Percentiles rank a stretch among this genome's conserved stretches.
Evolutionary conservation across 1,140 invertebrate species (phyloP).

Genomic region (Drosophila prosaltans): DNA sequence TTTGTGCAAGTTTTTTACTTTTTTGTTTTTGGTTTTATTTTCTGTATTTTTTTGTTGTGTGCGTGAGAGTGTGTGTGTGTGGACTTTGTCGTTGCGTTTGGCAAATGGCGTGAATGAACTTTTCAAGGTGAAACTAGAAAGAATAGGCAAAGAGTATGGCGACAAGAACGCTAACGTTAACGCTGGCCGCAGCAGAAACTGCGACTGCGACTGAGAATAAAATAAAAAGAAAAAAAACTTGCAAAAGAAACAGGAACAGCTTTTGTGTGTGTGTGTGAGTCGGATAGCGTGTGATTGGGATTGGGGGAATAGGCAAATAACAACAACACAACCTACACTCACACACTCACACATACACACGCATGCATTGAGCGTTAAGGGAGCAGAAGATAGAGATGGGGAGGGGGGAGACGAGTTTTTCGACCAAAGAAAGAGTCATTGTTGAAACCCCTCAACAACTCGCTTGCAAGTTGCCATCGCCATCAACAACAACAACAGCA

Average conservation of each 20-base stretch:
- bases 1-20: constrained; percentile 77
- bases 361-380: constrained; percentile 38
- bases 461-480: constrained; percentile 62
- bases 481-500: constrained; percentile 14
- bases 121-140: constrained; percentile 82
- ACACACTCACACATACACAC: constrained; percentile 32
- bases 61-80: constrained; percentile 10
- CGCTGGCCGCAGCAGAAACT: constrained; percentile 29
- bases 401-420: constrained; percentile 28
- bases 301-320: constrained; percentile 48
- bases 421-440: constrained; percentile 60
- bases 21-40: constrained; percentile 30
- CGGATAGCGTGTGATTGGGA: constrained; percentile 72
- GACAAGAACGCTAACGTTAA: constrained; percentile 46
- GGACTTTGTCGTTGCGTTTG: constrained; percentile 74
- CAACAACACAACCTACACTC: constrained; percentile 28
- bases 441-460: constrained; percentile 18
- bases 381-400: neutral
- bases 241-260: constrained; percentile 72
- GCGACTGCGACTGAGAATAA: constrained; percentile 22
- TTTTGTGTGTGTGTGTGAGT: constrained; percentile 39
- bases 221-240: constrained; percentile 47
- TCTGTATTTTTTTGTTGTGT: constrained; percentile 15
- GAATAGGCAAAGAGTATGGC: constrained; percentile 72
- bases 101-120: constrained; percentile 77